Conservation (phyloP, 2,797 vertebrate genomes). For the Aphelocoma californica region DNA sequence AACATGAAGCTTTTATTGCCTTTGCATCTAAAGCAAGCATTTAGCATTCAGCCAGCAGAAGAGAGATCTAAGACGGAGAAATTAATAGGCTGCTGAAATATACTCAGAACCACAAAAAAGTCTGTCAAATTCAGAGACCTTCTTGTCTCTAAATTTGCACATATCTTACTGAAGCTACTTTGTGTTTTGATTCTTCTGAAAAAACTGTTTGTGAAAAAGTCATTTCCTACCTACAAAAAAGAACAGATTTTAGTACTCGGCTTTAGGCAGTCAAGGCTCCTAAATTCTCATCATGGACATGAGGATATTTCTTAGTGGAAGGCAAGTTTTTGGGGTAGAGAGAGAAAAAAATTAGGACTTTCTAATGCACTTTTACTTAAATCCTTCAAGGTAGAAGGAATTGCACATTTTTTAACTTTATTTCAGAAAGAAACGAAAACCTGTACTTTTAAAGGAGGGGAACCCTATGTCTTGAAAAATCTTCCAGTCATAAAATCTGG, state of each 20-base stretch:
- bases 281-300: background rate
- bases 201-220: background rate
- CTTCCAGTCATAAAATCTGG: background rate
- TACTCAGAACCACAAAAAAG: background rate
- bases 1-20: background rate
- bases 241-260: background rate
- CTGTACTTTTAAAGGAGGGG: background rate
- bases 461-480: background rate
- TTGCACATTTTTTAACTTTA: background rate
- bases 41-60: background rate
- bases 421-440: background rate
- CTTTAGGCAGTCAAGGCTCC: background rate
- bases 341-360: background rate
- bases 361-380: background rate
- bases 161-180: background rate
- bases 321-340: accelerated
- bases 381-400: background rate
- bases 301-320: background rate
- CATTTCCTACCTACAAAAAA: background rate
- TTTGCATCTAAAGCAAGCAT: background rate
- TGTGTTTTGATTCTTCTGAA: background rate
- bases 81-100: background rate
- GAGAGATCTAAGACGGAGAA: background rate
- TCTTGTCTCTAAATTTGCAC: background rate
- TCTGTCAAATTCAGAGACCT: background rate